Evolutionary conservation across 1,140 invertebrate genomes (phyloP).

Genomic region (Dendroctonus valens): DNA sequence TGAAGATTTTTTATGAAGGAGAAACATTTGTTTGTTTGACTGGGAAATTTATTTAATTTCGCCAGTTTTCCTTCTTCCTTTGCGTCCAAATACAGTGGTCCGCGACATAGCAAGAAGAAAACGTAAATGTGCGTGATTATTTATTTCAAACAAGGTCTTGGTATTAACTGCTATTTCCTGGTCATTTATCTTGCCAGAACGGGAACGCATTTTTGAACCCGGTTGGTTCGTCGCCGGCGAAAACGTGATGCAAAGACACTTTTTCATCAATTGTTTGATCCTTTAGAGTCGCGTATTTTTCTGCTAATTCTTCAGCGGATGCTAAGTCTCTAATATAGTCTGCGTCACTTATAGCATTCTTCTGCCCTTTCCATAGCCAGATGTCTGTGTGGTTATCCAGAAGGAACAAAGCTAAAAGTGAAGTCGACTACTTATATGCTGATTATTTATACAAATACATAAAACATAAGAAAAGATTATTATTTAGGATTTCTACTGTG

Average conservation of each 20-base stretch:
- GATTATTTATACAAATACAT: neutral
- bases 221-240: constrained; percentile 29
- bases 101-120: too few species aligned
- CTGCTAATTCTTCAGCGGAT: constrained; percentile 1
- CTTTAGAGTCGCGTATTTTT: constrained; percentile 30
- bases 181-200: constrained; percentile 26
- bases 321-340: neutral
- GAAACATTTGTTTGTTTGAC: too few species aligned
- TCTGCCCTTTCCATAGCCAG: constrained; percentile 37
- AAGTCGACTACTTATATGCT: constrained; percentile 1
- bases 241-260: constrained; percentile 21
- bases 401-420: constrained; percentile 36
- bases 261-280: constrained; percentile 6
- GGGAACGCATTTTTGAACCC: constrained; percentile 39
- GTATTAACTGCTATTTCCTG: too few species aligned
- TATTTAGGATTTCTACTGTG: too few species aligned
- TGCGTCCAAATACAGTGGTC: too few species aligned
- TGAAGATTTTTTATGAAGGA: too few species aligned
- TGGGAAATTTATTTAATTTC: too few species aligned
- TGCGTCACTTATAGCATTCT: neutral
- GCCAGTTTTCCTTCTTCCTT: too few species aligned
- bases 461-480: too few species aligned
- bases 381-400: constrained; percentile 37
- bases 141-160: too few species aligned
- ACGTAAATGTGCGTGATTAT: too few species aligned